phyloP scores from a whole-genome alignment of 2,113 vertebrate species.

The Centropristis striata region DNA sequence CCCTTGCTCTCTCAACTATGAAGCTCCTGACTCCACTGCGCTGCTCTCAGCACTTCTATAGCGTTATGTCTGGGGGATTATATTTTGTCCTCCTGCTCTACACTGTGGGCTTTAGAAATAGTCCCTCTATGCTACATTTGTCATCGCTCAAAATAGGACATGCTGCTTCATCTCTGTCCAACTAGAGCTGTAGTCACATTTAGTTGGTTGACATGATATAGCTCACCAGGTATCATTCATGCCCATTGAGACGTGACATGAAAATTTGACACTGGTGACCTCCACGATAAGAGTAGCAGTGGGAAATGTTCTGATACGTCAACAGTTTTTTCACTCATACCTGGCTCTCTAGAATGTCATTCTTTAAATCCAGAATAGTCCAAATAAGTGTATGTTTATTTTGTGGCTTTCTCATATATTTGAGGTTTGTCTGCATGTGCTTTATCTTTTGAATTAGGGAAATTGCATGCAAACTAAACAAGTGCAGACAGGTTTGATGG shows the following conservation, averaged over 20 bases:
- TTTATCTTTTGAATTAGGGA: slow-evolving; percentile 21
- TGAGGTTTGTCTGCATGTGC: too few species aligned
- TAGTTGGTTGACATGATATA: background rate
- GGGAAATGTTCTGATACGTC: background rate
- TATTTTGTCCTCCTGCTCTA: slow-evolving; percentile 47
- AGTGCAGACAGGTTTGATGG: slow-evolving; percentile 11
- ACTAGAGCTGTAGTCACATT: slow-evolving; percentile 27
- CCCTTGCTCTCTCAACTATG: background rate
- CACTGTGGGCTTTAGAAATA: slow-evolving; percentile 46
- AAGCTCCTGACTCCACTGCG: slow-evolving; percentile 21
- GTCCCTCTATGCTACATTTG: slow-evolving; percentile 51
- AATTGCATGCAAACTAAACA: slow-evolving; percentile 23
- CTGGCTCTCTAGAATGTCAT: background rate
- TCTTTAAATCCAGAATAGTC: background rate
- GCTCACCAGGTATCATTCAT: slow-evolving; percentile 15
- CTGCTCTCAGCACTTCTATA: slow-evolving; percentile 60
- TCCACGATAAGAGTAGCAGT: background rate
- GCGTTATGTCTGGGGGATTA: slow-evolving; percentile 41
- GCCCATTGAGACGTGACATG: slow-evolving; percentile 4
- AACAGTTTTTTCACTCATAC: background rate
- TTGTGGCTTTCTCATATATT: too few species aligned
- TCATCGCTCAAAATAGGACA: slow-evolving; percentile 62
- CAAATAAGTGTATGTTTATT: too few species aligned
- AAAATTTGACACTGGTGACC: slow-evolving; percentile 16
- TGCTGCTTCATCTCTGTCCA: slow-evolving; percentile 52